Evolutionary conservation across 1,140 invertebrate genomes (phyloP).

Genomic region (Melitaea cinxia): DNA sequence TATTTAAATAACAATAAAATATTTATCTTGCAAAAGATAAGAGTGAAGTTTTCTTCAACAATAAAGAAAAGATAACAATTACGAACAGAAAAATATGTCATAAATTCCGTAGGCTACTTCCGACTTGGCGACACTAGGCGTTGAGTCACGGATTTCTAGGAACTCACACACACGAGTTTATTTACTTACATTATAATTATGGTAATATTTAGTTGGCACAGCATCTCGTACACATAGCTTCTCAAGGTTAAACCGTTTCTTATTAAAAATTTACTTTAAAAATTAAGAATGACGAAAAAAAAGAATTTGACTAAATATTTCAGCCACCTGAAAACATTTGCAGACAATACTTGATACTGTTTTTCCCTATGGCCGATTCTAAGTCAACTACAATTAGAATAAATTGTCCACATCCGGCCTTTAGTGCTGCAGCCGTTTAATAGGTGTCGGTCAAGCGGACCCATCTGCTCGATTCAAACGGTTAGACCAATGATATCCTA

Average conservation of each 20-base stretch:
- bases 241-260: slow-evolving; percentile 3
- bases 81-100: background rate
- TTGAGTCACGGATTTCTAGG: slow-evolving; percentile 38
- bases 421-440: slow-evolving; percentile 69
- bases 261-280: background rate
- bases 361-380: slow-evolving; percentile 42
- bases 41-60: no score
- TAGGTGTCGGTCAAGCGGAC: slow-evolving; percentile 72
- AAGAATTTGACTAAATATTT: background rate
- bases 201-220: slow-evolving; percentile 25
- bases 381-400: slow-evolving; percentile 63
- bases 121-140: slow-evolving; percentile 27
- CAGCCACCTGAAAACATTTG: background rate
- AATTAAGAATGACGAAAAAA: background rate
- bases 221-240: background rate
- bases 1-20: no score
- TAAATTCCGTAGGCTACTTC: slow-evolving; percentile 22
- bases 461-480: slow-evolving; percentile 64
- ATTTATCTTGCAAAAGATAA: no score
- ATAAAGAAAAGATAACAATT: no score
- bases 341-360: slow-evolving; percentile 7
- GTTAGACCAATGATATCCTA: slow-evolving; percentile 32
- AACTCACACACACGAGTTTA: slow-evolving; percentile 33
- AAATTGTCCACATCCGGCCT: slow-evolving; percentile 76
- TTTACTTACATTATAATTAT: slow-evolving; percentile 32